Base-by-base conservation (phyloP, 2,113 vertebrate genomes). In the Boleophthalmus pectinirostris region DNA sequence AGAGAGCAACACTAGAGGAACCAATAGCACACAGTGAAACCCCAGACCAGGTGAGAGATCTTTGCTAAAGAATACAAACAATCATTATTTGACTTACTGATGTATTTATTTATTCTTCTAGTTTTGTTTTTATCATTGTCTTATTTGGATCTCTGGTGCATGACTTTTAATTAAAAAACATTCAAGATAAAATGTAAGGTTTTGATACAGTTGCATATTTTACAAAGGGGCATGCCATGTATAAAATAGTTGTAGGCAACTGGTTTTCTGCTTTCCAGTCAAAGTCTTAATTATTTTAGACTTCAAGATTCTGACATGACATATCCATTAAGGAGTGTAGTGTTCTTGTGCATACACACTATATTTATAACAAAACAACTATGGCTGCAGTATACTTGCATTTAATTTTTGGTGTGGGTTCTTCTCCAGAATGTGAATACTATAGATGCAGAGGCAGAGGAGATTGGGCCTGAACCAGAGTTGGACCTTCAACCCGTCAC, bases 371-470 rank as follows among this genome's bases (percentile, higher is more conserved):
- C 8, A 51, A 51, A 20, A 20, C 5, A 18, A 51, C 18, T 51
- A 20, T 51, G 16, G 16, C 47, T 20, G 20, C 16, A 18, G 16
- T 51, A 18, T 5, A 20, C n/a, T n/a, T n/a, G n/a, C 3, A 51
- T 16, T 54, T 10, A 18, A 13, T 6, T 46, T 10, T 45, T 13
- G 0, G 61, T 77, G 0, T 46, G 66, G 51, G 63, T 66, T 2
- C 80, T 21, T 80, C 47, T 20, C 14, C 68, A 93, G 92, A 92
- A 86, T 91, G 88, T 92, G 87, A 92, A 86, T 88, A 83, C 79
- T 73, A 70, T 80, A 67, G 93, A 95, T 88, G 73, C 75, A 58
- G 73, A 80, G 58, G 87, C 89, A 70, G 83, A 88, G 20, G 83
- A 83, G 43, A 67, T 70, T 1, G 77, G 78, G 43, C 23, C 77